Base-by-base conservation (phyloP, 2,797 vertebrate species). In the Siniperca obscura region DNA sequence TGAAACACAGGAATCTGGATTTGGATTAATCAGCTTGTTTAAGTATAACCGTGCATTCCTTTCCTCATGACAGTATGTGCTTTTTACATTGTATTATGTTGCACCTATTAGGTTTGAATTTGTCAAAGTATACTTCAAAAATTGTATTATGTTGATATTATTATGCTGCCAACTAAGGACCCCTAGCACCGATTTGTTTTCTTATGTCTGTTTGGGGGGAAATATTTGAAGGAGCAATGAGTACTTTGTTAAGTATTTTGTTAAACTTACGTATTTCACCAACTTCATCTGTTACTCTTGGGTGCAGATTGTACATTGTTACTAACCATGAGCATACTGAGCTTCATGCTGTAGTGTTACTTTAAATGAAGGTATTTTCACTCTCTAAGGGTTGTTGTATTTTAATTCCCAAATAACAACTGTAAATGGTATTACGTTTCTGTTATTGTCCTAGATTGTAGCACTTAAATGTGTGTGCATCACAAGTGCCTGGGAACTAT, bases 331-430 rank as follows among this genome's bases (percentile, higher is more conserved):
- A 80, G 62, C 66, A 71, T 69, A 74, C 70, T 73, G 70, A 86
- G 56, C 81, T 65, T 89, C 59, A 75, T 76, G 78, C 75, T 80
- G 60, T 82, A 86, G 80, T 83, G 67, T 81, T 81, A 86, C 62
- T 88, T 90, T 86, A 91, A 94, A 95, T 96, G 94, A 96, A 96
- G 94, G 94, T 92, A 81, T 91, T 93, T 65, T 83, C 80, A 74
- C 79, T 86, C 78, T 85, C 14, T 70, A 67, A 74, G 74, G 14
- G 53, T 86, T 77, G 60, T 87, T 86, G 78, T 91, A 79, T 87
- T 88, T 87, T 80, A 76, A 78, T 80, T 86, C 61, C 55, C 16
- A 70, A 80, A 81, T 85, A 85, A 81, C 68, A 74, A 68, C 77
- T 90, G 70, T 86, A 90, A 82, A 90, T 84, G 56, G 57, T 89